These are phyloP conservation scores for Denticeps clupeoides DNA, from an alignment of 2,797 vertebrate species.

Conservation along the genomic window DNA sequence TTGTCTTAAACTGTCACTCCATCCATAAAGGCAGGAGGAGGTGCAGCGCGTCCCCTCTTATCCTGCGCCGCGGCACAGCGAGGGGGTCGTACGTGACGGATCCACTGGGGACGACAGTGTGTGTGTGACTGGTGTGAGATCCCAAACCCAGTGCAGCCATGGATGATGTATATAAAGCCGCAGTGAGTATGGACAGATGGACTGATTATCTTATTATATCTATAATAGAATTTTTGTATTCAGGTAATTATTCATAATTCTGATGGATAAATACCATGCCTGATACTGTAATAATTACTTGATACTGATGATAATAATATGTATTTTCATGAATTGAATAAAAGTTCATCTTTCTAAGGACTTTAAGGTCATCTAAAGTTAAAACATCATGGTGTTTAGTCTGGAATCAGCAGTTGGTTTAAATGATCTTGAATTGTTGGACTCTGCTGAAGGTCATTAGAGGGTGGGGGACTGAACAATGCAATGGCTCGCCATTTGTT, in stretches of 20 bases:
- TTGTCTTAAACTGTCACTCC: constrained; percentile 42
- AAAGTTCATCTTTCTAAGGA: too few relatives aligned
- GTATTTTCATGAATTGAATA: too few relatives aligned
- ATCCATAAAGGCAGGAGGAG: constrained; percentile 43
- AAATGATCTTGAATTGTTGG: neutral
- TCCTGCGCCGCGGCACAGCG: constrained; percentile 32
- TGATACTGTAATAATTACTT: too few relatives aligned
- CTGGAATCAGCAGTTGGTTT: constrained; percentile 1
- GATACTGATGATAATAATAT: too few relatives aligned
- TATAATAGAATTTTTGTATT: too few relatives aligned
- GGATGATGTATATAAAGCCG: constrained; percentile 76
- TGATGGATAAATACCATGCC: too few relatives aligned
- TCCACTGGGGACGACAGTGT: constrained; percentile 21
- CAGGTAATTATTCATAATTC: too few relatives aligned
- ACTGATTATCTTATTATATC: too few relatives aligned
- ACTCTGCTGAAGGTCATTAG: neutral
- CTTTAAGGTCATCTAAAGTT: too few relatives aligned
- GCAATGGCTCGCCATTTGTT: neutral
- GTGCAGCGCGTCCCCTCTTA: constrained; percentile 34
- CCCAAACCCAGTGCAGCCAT: constrained; percentile 42
- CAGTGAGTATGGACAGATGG: constrained; percentile 48
- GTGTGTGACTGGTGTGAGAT: constrained; percentile 9
- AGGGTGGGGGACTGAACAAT: neutral
- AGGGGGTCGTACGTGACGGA: constrained; percentile 22
- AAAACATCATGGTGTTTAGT: too few relatives aligned